Evolutionary conservation across 2,888 invertebrate genomes (phyloP), one percentile per base, ranked within the genome.

Genomic region (Parascotia fuliginaria): DNA sequence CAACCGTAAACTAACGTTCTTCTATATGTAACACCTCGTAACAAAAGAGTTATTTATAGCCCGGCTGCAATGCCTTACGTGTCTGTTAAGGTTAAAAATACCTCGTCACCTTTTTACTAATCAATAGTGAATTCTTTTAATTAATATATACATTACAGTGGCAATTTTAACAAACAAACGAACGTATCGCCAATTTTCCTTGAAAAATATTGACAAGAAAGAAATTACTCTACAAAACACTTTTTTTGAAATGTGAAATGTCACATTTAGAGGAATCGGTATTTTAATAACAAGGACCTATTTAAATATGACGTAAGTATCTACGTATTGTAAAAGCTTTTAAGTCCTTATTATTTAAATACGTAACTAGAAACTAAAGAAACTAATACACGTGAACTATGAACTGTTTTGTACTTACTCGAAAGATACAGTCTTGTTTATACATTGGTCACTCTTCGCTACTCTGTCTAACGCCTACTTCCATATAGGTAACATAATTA

Each of bases 391-490:
- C 54, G 42, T 63, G 47, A 48, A 50, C 44, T 59, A 60, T 45
- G 27, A 65, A 52, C 77, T 69, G 54, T 62, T 89, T 88, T 89
- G 89, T 89, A 91, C 90, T 89, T 83, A 89, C 70, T 77, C 75
- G 78, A 80, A 75, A 77, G 70, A 70, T 77, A 86, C 88, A 90
- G 90, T 90, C 90, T 90, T 87, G 78, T 84, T 83, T 84, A 78
- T 62, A 79, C 73, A 85, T 90, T 90, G 90, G 90, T 90, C 90
- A 83, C 80, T 81, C 73, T 64, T 76, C 65, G 58, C 69, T 70
- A 71, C 54, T 47, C 47, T 63, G 57, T 53, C 45, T 16, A 34
- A 24, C 52, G 32, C 11, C 28, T 41, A 39, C 42, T 41, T 33
- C 29, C 56, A 60, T 61, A 62, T n/a, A 40, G 43, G 32, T 52